Evolutionary conservation across 64 coral and sea anemone genomes (phyloP).

Genomic region (Hydrozoanthus tunicans): DNA sequence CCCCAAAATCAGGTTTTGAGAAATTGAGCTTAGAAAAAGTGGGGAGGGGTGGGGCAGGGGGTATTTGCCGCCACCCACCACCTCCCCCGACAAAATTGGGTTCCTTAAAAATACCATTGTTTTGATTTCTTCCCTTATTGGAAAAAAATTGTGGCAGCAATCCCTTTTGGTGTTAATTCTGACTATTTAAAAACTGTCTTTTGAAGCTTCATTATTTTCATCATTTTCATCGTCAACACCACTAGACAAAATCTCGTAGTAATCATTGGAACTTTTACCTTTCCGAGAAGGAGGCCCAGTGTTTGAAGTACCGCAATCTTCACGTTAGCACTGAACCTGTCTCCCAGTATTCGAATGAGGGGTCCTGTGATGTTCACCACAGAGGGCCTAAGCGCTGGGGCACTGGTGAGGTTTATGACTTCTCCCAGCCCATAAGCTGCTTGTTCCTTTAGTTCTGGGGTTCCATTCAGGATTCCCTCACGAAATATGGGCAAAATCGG

Average conservation of each 20-base stretch:
- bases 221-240: background rate
- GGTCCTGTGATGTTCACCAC: conserved; percentile 98
- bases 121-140: too few species aligned
- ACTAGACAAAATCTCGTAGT: background rate
- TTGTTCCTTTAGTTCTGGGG: conserved; percentile 94
- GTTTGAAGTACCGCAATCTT: conserved; percentile 95
- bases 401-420: conserved; percentile 90
- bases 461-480: conserved; percentile 95
- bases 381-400: conserved; percentile 88
- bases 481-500: conserved; percentile 93
- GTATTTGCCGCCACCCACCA: too few species aligned
- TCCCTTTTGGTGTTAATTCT: too few species aligned
- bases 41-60: too few species aligned
- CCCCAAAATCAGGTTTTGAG: too few species aligned
- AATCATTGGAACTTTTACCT: conserved; percentile 41
- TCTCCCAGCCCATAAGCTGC: conserved; percentile 94
- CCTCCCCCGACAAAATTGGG: too few species aligned
- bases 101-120: too few species aligned
- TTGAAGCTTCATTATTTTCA: too few species aligned
- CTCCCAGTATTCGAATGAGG: conserved; percentile 97
- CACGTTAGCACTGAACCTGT: conserved; percentile 96
- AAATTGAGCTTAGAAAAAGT: too few species aligned
- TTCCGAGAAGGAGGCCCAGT: conserved; percentile 85
- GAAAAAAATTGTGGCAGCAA: too few species aligned
- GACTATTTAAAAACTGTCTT: too few species aligned